These are phyloP conservation scores for Caenorhabditis elegans DNA, from an alignment of 1,140 invertebrate species.

Conservation along the genomic window DNA sequence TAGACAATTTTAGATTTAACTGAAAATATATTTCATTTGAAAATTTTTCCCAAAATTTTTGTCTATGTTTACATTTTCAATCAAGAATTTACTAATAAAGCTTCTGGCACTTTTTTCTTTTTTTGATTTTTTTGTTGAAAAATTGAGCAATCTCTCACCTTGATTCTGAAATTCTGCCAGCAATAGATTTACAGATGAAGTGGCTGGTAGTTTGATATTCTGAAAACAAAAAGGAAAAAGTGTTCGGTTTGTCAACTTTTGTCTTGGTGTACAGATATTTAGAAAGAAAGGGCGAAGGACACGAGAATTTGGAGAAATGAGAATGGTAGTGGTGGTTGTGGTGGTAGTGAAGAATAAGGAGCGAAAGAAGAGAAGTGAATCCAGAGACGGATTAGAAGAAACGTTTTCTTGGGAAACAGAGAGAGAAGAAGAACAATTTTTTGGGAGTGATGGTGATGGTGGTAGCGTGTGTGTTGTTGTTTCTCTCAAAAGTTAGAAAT, in stretches of 20 bases:
- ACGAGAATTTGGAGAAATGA: background rate
- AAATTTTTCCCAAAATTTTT: no score
- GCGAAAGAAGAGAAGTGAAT: conserved; percentile 2
- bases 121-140: no score
- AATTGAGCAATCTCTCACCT: no score
- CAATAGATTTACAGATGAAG: no score
- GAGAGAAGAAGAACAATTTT: background rate
- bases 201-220: no score
- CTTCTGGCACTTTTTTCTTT: background rate
- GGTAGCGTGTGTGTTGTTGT: background rate
- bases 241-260: background rate
- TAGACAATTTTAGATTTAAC: no score
- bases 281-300: background rate
- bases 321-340: conserved; percentile 1
- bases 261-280: background rate
- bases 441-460: background rate
- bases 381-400: conserved; percentile 7
- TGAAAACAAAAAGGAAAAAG: background rate
- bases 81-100: no score
- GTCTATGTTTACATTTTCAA: no score
- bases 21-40: no score
- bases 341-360: no score
- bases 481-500: background rate
- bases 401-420: background rate
- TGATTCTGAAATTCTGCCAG: no score